Conservation (phyloP, 2,797 vertebrate genomes). For the Calcarius lapponicus region DNA sequence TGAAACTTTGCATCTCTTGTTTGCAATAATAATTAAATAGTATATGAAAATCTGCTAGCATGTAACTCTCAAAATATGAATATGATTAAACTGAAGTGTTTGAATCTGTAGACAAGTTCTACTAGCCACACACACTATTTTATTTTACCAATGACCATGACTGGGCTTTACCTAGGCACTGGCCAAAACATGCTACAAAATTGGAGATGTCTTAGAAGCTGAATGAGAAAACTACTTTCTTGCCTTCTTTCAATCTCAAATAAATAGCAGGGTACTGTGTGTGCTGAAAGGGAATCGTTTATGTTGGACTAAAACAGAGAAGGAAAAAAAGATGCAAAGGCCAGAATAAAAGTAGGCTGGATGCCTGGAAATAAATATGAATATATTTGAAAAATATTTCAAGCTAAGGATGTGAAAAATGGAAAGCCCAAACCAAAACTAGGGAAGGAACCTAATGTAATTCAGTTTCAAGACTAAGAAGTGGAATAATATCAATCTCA, state of each 20-base stretch:
- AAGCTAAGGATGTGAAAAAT: constrained; percentile 63
- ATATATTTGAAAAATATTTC: constrained; percentile 57
- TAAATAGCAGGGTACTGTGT: constrained; percentile 68
- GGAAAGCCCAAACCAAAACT: constrained; percentile 37
- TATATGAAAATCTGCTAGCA: constrained; percentile 40
- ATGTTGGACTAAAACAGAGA: constrained; percentile 67
- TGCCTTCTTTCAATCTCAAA: constrained; percentile 72
- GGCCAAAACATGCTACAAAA: constrained; percentile 54
- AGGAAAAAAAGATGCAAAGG: constrained; percentile 68
- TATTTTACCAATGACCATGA: constrained; percentile 23
- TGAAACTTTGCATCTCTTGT: constrained; percentile 37
- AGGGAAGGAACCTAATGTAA: neutral
- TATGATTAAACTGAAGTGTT: constrained; percentile 9
- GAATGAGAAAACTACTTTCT: constrained; percentile 72
- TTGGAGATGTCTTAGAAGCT: constrained; percentile 63
- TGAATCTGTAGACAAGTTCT: constrained; percentile 31
- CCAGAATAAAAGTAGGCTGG: constrained; percentile 72
- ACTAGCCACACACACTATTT: neutral
- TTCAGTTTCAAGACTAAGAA: constrained; percentile 8
- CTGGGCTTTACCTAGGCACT: constrained; percentile 61
- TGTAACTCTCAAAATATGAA: neutral
- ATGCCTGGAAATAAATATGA: constrained; percentile 75
- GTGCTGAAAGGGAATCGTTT: constrained; percentile 75
- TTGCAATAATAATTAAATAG: constrained; percentile 59
- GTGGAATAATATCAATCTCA: neutral